Base-by-base conservation (phyloP, 92 coral and sea anemone species). In the Pocillopora grandis region DNA sequence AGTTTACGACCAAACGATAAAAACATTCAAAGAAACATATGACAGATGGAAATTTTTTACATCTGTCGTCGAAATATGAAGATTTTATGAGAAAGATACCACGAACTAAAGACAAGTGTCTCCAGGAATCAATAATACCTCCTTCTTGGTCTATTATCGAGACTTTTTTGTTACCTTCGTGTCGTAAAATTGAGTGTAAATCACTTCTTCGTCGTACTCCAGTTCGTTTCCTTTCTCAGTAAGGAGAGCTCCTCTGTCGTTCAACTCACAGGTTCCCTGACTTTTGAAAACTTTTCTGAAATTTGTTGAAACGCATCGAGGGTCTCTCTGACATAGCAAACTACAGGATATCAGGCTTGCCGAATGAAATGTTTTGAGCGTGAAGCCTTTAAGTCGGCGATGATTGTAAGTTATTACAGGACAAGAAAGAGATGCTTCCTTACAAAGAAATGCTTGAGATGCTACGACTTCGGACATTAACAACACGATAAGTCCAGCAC, bases 101-200 rank as follows among this genome's bases (percentile, higher is more conserved):
- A 27, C 27, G 27, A 27, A 27, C 1, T 0, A 27, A 27, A 27
- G 27, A 27, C 27, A 27, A 27, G 27, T 0, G 27, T 27, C 19
- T 19, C 27, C 1, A 27, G 27, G 27, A 27, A 27, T 27, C 27
- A 27, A 27, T 27, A 27, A 27, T 0, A 27, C 27, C 27, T 27
- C 1, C 27, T 27, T 27, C 27, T 27, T 27, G 0, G 27, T 27
- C 27, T 27, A 0, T 12, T 9, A 11, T 19, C 27, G 27, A 66
- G 14, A 23, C 11, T 55, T 27, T 64, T 6, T 16, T 19, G 9
- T 27, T 27, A 65, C 75, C 62, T 67, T 68, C 8, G 8, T 17
- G 75, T 79, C 52, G 17, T 55, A 12, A 16, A 79, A 79, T 9
- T 79, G 75, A 23, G 35, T 66, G 56, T 79, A 79, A 66, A 79